phyloP scores from a whole-genome alignment of 2,797 vertebrate genomes.

The Brachymystax lenok region DNA sequence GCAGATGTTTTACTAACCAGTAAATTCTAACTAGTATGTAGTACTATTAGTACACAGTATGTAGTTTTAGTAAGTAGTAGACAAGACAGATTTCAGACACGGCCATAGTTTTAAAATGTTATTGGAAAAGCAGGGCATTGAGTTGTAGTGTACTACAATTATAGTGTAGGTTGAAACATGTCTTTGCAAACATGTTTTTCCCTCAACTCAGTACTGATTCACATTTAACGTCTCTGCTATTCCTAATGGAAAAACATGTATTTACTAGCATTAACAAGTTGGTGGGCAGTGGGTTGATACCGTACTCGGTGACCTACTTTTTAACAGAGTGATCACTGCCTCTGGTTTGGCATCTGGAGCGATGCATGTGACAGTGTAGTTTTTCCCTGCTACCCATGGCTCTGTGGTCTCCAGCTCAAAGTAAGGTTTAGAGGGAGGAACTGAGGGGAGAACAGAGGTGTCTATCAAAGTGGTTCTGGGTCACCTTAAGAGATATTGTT shows the following conservation, averaged over 20 bases:
- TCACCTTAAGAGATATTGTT: not conserved
- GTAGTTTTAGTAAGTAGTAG: too few relatives aligned
- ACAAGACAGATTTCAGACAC: not conserved
- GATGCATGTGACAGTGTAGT: constrained; percentile 78
- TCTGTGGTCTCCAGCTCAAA: constrained; percentile 67
- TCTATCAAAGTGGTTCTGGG: not conserved
- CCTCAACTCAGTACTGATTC: not conserved
- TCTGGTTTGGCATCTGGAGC: constrained; percentile 80
- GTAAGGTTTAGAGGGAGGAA: constrained; percentile 76
- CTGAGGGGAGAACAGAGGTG: constrained; percentile 54
- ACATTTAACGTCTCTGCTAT: not conserved
- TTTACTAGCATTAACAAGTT: not conserved
- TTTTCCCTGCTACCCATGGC: constrained; percentile 81
- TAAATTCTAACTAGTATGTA: too few relatives aligned
- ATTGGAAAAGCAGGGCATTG: too few relatives aligned
- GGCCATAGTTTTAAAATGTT: not conserved
- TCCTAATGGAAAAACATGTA: not conserved
- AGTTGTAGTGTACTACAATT: not conserved
- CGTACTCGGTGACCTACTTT: constrained; percentile 71
- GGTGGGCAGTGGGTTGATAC: not conserved
- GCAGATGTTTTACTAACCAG: too few relatives aligned
- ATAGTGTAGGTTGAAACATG: not conserved
- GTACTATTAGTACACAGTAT: too few relatives aligned
- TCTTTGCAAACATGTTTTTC: not conserved
- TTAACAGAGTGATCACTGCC: constrained; percentile 77